Conservation (phyloP, 1,140 invertebrate species). For the Heliothis virescens region DNA sequence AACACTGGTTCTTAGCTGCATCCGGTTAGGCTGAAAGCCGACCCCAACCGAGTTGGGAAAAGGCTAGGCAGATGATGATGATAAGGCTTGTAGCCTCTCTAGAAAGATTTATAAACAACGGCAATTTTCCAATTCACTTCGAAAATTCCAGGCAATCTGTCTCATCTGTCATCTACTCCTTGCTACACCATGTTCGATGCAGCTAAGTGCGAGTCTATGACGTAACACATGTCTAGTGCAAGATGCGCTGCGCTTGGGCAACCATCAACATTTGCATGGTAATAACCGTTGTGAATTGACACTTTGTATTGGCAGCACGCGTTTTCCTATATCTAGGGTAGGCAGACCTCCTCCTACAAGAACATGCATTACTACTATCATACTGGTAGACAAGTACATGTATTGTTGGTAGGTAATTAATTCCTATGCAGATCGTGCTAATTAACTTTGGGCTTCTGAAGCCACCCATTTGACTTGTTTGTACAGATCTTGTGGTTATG, state of each 20-base stretch:
- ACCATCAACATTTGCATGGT: conserved; percentile 15
- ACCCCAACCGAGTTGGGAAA: too few species aligned
- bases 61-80: too few species aligned
- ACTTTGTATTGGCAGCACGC: conserved; percentile 17
- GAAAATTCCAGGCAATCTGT: neutral
- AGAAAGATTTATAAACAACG: neutral
- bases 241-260: conserved; percentile 17
- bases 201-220: neutral
- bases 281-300: conserved; percentile 27
- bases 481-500: too few species aligned
- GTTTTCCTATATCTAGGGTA: conserved; percentile 20
- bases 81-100: too few species aligned
- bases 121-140: neutral
- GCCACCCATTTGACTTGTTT: too few species aligned
- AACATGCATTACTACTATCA: neutral
- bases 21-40: too few species aligned
- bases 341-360: conserved; percentile 3
- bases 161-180: conserved; percentile 7
- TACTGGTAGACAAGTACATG: too few species aligned
- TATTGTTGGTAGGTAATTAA: too few species aligned
- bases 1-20: too few species aligned
- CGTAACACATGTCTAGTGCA: conserved; percentile 13
- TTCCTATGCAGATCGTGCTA: too few species aligned
- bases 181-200: neutral
- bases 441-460: too few species aligned